Evolutionary conservation across 2,888 invertebrate genomes (phyloP).

Genomic region (Eupithecia subumbrata): DNA sequence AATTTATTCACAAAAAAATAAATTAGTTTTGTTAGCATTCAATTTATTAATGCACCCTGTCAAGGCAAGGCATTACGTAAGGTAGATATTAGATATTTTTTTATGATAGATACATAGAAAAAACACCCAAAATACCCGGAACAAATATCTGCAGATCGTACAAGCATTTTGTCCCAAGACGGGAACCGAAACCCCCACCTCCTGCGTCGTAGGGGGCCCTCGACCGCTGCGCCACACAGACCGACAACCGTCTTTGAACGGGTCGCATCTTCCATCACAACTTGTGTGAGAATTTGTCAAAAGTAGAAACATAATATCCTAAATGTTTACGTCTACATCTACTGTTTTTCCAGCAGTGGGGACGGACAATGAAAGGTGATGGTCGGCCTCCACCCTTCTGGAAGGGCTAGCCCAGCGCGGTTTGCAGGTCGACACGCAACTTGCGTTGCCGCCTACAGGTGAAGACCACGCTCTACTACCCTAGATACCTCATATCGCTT

Average conservation of each 20-base stretch:
- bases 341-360: constrained; percentile 53
- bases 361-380: constrained; percentile 72
- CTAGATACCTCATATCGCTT: background rate
- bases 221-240: background rate
- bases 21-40: too few relatives aligned
- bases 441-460: constrained; percentile 78
- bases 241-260: background rate
- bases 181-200: background rate
- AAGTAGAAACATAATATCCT: background rate
- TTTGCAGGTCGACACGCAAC: constrained; percentile 75
- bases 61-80: too few relatives aligned
- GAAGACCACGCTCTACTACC: background rate
- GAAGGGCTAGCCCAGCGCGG: constrained; percentile 77
- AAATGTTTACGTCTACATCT: background rate
- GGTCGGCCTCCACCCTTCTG: constrained; percentile 76
- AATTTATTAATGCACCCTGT: too few relatives aligned
- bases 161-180: too few relatives aligned
- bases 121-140: too few relatives aligned
- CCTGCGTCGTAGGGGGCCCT: background rate
- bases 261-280: background rate
- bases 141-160: too few relatives aligned
- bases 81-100: too few relatives aligned
- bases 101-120: too few relatives aligned
- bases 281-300: background rate
- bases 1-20: too few relatives aligned